Base-by-base conservation (phyloP, 2,797 vertebrate genomes). In the Hapalemur alaotrensis region DNA sequence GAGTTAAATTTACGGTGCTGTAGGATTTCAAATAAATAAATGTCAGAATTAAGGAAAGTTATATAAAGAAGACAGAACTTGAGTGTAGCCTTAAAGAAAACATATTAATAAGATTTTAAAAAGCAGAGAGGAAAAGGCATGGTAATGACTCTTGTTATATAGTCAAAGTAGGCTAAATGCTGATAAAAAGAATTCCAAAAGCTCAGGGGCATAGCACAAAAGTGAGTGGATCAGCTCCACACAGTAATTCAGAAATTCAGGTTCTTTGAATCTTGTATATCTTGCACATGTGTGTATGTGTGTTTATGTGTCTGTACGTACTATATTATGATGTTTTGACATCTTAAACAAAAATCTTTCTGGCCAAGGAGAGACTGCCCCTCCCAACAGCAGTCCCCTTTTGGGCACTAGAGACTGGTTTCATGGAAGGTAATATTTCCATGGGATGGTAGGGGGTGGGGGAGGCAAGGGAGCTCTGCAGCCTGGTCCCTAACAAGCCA, bases 21-120 rank as follows among this genome's bases (percentile, higher is more conserved):
- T 32, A 73, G 54, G 54, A 61, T 94, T 89, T 97, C 80, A 85
- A 72, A 59, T 41, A 92, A 76, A 43, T 89, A 38, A 92, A 81
- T n/a, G 46, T 57, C 46, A 41, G 61, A 78, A 90, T 80, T 83
- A 35, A 72, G 43, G 32, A 87, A 87, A 79, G 28, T 20, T 91
- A 9, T 43, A 14, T 81, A 52, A 95, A 75, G 63, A 79, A 88
- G 15, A 35, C 0, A 83, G 59, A 80, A 86, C 22, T 63, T 84
- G 4, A 57, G 43, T 54, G 67, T 50, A 80, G 28, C 32, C 67
- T 93, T 92, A 67, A 91, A 89, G 25, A 41, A 18, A 82, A 13
- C 13, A 1, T 28, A 59, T 59, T 28, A 59, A 59, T 52, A 72
- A 63, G 20, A 65, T n/a, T 65, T n/a, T 6, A 48, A 91, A 82